Evolutionary conservation across 2,797 vertebrate genomes (phyloP), one percentile per base, ranked within the genome.

Genomic region (Sorex maritimensis): DNA sequence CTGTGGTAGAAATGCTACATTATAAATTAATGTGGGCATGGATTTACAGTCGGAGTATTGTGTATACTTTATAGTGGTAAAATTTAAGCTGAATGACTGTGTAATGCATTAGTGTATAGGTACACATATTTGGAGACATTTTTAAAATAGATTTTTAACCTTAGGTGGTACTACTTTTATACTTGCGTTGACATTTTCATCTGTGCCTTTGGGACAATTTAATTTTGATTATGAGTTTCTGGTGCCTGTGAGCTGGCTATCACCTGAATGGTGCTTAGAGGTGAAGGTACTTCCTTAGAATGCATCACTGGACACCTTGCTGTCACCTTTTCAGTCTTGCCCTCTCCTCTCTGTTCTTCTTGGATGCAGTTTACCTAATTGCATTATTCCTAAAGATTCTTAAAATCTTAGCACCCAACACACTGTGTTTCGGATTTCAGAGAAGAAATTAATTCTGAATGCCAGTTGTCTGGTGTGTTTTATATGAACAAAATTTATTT

Each of bases 121-220:
- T 97, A 96, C 97, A 97, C 97, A 93, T 96, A 93, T 96, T 96
- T 94, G 93, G 86, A 96, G 83, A 95, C 95, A 92, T 96, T 97
- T 98, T 93, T 88, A 30, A 92, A 84, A 52, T 96, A 97, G 95
- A 95, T 96, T 98, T 97, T 97, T 97, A 96, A 96, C 86, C 81
- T 98, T 95, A 96, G 93, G 79, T 90, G 81, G 68, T 91, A 89
- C 79, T 93, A 80, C 95, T 94, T 95, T 97, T 98, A 95, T 95
- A 97, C 92, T 94, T 97, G 84, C 95, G 93, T 89, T 96, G 97
- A 96, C 96, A 94, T 97, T 97, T 98, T 98, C 97, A 96, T 98
- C 96, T 97, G 98, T 98, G 98, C 98, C 98, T 98, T 98, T 97
- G 97, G 95, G 97, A 97, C 98, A 96, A 97, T 98, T 96, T 97